phyloP scores from a whole-genome alignment of 2,797 vertebrate genomes.

The Rhincodon typus region DNA sequence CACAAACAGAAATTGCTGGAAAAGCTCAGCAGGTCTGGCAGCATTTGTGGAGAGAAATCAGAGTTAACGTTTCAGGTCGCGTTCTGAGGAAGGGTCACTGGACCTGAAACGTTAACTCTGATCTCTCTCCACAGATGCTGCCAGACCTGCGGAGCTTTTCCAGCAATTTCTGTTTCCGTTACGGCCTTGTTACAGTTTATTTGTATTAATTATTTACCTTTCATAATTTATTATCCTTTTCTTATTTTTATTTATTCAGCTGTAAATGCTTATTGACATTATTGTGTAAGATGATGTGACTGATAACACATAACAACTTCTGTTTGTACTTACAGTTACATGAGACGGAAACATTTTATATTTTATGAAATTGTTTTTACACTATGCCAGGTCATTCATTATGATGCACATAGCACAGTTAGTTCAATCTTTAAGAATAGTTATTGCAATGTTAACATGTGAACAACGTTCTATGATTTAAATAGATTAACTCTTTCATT shows the following conservation, averaged over 20 bases:
- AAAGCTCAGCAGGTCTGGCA: too few species aligned
- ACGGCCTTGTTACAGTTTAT: not conserved
- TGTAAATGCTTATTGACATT: not conserved
- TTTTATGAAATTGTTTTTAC: not conserved
- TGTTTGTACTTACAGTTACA: not conserved
- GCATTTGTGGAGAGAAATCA: too few species aligned
- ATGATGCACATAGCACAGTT: not conserved
- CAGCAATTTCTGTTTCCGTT: not conserved
- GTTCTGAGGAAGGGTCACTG: too few species aligned
- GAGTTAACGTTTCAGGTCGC: too few species aligned
- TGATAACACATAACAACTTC: not conserved
- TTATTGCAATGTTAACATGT: not conserved
- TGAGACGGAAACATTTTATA: not conserved
- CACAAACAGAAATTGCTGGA: too few species aligned
- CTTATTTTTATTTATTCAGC: not conserved
- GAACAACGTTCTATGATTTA: not conserved
- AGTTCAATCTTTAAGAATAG: not conserved
- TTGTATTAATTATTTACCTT: not conserved
- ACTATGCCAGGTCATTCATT: not conserved
- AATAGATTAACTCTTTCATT: not conserved
- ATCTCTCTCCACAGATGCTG: too few species aligned
- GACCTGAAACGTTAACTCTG: too few species aligned
- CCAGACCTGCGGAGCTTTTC: too few species aligned
- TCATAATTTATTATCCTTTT: not conserved
- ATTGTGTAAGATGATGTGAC: not conserved